Conservation (phyloP, 2,888 invertebrate genomes). For the Peribatodes rhomboidaria region DNA sequence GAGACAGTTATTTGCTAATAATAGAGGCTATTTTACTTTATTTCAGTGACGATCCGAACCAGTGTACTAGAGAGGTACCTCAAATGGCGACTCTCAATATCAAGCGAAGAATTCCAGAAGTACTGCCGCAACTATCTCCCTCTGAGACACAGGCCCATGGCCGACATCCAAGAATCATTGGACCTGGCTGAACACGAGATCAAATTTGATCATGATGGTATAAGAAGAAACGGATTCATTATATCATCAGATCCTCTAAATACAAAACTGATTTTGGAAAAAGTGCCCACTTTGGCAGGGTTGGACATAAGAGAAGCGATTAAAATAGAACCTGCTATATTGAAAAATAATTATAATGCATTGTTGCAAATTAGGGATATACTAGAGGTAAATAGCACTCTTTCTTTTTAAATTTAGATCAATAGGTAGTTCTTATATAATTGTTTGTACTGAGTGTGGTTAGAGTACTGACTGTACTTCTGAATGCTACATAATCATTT, state of each 20-base stretch:
- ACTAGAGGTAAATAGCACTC: constrained; percentile 73
- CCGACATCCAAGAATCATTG: constrained; percentile 84
- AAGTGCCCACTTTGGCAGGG: constrained; percentile 84
- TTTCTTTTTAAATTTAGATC: too few relatives aligned
- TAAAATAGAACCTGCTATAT: constrained; percentile 87
- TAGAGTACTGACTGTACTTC: too few relatives aligned
- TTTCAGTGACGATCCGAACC: constrained; percentile 72
- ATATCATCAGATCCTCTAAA: constrained; percentile 87
- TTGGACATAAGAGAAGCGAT: constrained; percentile 85
- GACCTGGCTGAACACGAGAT: constrained; percentile 84
- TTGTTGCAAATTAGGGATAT: constrained; percentile 84
- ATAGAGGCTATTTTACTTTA: too few relatives aligned
- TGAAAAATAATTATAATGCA: constrained; percentile 86
- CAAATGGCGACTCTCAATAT: constrained; percentile 68
- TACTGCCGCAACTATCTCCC: constrained; percentile 74
- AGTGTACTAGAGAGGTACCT: constrained; percentile 74
- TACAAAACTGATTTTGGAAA: constrained; percentile 83
- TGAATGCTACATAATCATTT: too few relatives aligned
- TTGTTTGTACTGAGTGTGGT: too few relatives aligned
- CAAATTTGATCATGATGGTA: constrained; percentile 80
- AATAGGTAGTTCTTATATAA: too few relatives aligned
- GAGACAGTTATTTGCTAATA: too few relatives aligned
- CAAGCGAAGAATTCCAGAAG: constrained; percentile 69
- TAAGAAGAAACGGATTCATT: constrained; percentile 87
- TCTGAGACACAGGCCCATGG: constrained; percentile 75